These are phyloP conservation scores for Cataglyphis cursor DNA, from an alignment of 2,888 invertebrate species.

Conservation along the genomic window DNA sequence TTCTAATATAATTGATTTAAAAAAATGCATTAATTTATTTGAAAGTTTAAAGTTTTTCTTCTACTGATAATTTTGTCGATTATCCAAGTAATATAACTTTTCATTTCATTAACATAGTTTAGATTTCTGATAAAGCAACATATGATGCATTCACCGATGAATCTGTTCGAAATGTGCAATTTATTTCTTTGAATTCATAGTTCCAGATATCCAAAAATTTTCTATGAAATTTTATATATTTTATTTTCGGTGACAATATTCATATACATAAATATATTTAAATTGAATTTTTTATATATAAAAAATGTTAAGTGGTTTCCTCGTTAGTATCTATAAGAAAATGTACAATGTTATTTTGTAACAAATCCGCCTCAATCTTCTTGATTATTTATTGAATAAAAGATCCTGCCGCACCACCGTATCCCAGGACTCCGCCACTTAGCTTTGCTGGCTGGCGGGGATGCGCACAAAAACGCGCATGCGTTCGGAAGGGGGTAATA, in stretches of 20 bases:
- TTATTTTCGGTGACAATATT: neutral
- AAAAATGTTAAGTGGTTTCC: neutral
- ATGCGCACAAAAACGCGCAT: constrained; percentile 72
- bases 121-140: neutral
- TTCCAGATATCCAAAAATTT: neutral
- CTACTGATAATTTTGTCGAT: neutral
- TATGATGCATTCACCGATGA: neutral
- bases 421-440: constrained; percentile 39
- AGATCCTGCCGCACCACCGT: constrained; percentile 39
- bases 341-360: neutral
- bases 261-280: neutral
- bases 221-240: constrained; percentile 5
- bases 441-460: constrained; percentile 51
- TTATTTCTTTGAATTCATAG: neutral
- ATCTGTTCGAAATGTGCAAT: neutral
- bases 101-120: neutral
- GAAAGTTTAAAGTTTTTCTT: neutral
- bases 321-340: constrained; percentile 9
- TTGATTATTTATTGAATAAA: constrained; percentile 60
- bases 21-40: neutral
- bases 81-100: neutral
- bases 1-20: neutral
- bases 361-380: constrained; percentile 1
- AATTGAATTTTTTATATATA: no score
- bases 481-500: constrained; percentile 75